phyloP scores from a whole-genome alignment of 1,140 invertebrate species.

The Sminthurides bifidus region DNA sequence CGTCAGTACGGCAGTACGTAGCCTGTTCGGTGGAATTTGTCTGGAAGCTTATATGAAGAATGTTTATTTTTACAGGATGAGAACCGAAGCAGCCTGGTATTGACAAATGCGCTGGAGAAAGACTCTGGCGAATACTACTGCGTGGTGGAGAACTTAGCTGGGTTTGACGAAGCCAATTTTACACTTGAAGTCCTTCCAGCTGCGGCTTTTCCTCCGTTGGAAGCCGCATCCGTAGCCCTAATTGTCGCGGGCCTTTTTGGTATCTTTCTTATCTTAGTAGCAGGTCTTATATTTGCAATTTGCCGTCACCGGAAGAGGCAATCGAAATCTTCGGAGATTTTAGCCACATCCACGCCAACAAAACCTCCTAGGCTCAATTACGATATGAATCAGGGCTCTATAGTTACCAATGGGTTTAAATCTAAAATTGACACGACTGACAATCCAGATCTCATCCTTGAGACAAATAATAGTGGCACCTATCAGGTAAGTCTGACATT shows the following conservation, averaged over 20 bases:
- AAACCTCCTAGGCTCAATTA: conserved; percentile 30
- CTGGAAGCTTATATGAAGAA: too few relatives aligned
- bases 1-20: too few relatives aligned
- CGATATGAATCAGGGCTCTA: conserved; percentile 27
- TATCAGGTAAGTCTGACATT: conserved; percentile 23
- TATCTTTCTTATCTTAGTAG: conserved; percentile 58
- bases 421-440: conserved; percentile 29
- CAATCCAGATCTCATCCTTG: conserved; percentile 32
- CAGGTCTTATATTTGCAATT: conserved; percentile 57
- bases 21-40: too few relatives aligned
- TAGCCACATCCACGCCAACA: conserved; percentile 23
- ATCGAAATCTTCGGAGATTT: conserved; percentile 35
- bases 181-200: conserved; percentile 67
- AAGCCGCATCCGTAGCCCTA: conserved; percentile 70
- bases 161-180: conserved; percentile 81
- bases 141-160: conserved; percentile 79
- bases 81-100: conserved; percentile 63
- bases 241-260: conserved; percentile 67
- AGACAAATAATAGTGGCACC: conserved; percentile 29
- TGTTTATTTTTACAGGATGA: conserved; percentile 37
- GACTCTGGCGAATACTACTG: conserved; percentile 84
- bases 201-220: conserved; percentile 59
- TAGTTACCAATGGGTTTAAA: conserved; percentile 24
- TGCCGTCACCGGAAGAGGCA: conserved; percentile 43
- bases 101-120: conserved; percentile 73